Conservation (phyloP, 1,140 invertebrate genomes). For the Nephotettix cincticeps region DNA sequence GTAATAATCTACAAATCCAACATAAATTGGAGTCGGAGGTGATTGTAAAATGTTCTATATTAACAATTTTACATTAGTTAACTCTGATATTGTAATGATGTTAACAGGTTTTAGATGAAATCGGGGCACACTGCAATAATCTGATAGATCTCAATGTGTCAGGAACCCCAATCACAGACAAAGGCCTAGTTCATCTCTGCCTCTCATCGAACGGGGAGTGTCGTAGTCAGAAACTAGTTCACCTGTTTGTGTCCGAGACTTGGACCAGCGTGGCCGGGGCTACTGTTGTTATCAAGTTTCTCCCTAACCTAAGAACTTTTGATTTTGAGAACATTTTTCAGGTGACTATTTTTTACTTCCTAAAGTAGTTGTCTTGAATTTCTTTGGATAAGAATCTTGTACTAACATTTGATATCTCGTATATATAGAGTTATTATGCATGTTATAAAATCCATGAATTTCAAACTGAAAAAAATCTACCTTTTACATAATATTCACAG, state of each 20-base stretch:
- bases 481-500: too few species aligned
- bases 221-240: constrained; percentile 37
- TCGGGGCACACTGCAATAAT: constrained; percentile 40
- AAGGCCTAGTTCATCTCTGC: constrained; percentile 41
- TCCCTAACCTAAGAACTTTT: constrained; percentile 42
- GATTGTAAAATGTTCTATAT: too few species aligned
- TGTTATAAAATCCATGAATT: too few species aligned
- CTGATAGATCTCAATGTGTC: constrained; percentile 43
- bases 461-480: too few species aligned
- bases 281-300: constrained; percentile 35
- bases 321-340: constrained; percentile 46
- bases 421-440: too few species aligned
- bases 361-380: too few species aligned
- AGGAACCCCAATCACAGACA: constrained; percentile 43
- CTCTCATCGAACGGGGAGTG: constrained; percentile 34
- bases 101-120: constrained; percentile 39
- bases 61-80: too few species aligned
- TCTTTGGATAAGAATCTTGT: too few species aligned
- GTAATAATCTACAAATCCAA: too few species aligned
- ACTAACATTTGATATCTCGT: too few species aligned
- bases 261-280: constrained; percentile 39
- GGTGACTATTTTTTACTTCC: constrained; percentile 35
- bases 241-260: constrained; percentile 42
- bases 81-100: too few species aligned
- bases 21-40: too few species aligned